Conservation (phyloP, 2,113 vertebrate species). For the Rhinoderma darwinii region DNA sequence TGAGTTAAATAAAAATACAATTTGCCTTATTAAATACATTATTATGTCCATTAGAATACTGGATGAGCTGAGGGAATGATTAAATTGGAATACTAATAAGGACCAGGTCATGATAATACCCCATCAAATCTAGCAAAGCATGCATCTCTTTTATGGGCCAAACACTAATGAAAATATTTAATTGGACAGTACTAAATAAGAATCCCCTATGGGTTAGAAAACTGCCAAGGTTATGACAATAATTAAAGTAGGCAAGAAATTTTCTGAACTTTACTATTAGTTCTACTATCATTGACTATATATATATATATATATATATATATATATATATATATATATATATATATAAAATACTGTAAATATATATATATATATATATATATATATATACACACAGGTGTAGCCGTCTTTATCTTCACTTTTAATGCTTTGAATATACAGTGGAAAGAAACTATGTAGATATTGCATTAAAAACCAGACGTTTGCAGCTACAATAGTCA, state of each 20-base stretch:
- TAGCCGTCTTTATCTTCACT: too few relatives aligned
- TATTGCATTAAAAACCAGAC: too few relatives aligned
- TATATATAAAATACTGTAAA: neutral
- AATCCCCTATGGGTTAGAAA: slow-evolving; percentile 29
- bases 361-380: too few relatives aligned
- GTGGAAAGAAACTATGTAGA: too few relatives aligned
- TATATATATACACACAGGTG: too few relatives aligned
- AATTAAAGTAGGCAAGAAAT: slow-evolving; percentile 37
- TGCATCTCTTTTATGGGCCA: slow-evolving; percentile 49
- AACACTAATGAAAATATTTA: slow-evolving; percentile 51
- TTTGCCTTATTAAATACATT: slow-evolving; percentile 44
- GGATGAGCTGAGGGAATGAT: slow-evolving; percentile 46
- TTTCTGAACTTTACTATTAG: neutral
- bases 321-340: neutral
- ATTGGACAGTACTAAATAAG: slow-evolving; percentile 51
- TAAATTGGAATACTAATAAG: slow-evolving; percentile 49
- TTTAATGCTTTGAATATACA: too few relatives aligned
- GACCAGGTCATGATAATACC: slow-evolving; percentile 48
- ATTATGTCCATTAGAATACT: slow-evolving; percentile 40
- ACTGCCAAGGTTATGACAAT: slow-evolving; percentile 40
- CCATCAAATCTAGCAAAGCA: slow-evolving; percentile 47
- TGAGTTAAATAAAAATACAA: slow-evolving; percentile 28
- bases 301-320: neutral
- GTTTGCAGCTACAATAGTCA: too few relatives aligned
- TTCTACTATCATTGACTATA: neutral